Evolutionary conservation across 2,888 invertebrate species (phyloP).

Genomic region (Germaria angustata): DNA sequence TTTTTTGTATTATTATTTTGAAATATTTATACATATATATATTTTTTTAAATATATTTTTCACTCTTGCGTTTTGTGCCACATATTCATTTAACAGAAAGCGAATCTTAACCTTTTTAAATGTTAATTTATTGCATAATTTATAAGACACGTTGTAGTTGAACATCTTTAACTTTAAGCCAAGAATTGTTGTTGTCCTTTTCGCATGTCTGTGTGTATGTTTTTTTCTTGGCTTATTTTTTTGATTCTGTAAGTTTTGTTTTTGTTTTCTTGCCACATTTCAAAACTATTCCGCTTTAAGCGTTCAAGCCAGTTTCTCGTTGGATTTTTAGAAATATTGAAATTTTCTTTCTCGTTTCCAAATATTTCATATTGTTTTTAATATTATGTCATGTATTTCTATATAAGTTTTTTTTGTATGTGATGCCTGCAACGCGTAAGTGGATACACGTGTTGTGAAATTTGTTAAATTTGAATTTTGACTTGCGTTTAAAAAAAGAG

Average conservation of each 20-base stretch:
- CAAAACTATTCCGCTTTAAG: not conserved
- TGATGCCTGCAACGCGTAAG: too few relatives aligned
- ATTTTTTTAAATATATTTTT: not conserved
- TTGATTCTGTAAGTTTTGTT: constrained; percentile 23
- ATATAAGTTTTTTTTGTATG: too few relatives aligned
- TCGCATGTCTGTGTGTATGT: too few relatives aligned
- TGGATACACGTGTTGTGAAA: too few relatives aligned
- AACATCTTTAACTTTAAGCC: constrained; percentile 33
- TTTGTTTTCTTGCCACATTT: constrained; percentile 7
- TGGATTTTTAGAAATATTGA: not conserved
- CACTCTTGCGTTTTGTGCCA: not conserved
- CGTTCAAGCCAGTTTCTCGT: constrained; percentile 28
- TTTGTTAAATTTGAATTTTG: too few relatives aligned
- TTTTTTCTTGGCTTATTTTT: not conserved
- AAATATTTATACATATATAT: not conserved
- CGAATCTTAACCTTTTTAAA: constrained; percentile 60
- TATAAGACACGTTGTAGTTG: constrained; percentile 61
- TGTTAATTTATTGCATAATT: constrained; percentile 64
- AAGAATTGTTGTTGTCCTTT: not conserved
- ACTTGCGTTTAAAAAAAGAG: too few relatives aligned
- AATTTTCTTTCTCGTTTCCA: not conserved
- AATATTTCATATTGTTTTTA: not conserved
- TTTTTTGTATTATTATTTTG: constrained; percentile 1
- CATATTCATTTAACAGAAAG: constrained; percentile 5
- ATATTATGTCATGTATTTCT: not conserved